Conservation (phyloP, 2,113 vertebrate genomes). For the Craseonycteris thonglongyai region DNA sequence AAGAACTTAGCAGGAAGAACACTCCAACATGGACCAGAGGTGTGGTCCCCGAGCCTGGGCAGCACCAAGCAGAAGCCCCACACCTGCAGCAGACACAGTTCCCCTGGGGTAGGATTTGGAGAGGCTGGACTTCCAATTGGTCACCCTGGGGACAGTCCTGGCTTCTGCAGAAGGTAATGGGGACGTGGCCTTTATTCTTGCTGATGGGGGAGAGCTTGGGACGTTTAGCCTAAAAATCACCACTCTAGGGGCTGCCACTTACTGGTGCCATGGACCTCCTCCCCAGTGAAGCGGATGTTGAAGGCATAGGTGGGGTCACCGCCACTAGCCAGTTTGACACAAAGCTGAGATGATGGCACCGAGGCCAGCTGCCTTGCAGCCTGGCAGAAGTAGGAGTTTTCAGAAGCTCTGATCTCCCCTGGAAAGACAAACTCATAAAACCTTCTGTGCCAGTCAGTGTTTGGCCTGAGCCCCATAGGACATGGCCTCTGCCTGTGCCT, state of each 20-base stretch:
- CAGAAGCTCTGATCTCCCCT: conserved; percentile 93
- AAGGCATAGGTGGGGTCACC: conserved; percentile 97
- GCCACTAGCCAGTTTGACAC: conserved; percentile 94
- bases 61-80: neutral
- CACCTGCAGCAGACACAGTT: neutral
- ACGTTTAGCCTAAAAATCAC: no score
- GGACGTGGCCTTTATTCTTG: neutral
- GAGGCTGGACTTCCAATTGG: neutral
- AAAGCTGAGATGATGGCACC: conserved; percentile 94
- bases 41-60: accelerated
- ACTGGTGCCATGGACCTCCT: conserved; percentile 99
- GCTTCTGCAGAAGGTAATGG: neutral
- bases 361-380: conserved; percentile 93
- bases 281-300: conserved; percentile 98
- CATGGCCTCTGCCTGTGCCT: neutral
- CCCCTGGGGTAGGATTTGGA: neutral
- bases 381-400: conserved; percentile 98
- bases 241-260: no score
- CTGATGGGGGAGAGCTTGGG: neutral
- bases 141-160: neutral
- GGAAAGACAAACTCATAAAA: neutral
- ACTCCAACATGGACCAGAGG: neutral
- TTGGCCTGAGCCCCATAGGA: accelerated
- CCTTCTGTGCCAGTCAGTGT: accelerated
- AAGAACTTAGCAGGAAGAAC: no score